Evolutionary conservation across 2,888 invertebrate species (phyloP).

Genomic region (Hymenopus coronatus): DNA sequence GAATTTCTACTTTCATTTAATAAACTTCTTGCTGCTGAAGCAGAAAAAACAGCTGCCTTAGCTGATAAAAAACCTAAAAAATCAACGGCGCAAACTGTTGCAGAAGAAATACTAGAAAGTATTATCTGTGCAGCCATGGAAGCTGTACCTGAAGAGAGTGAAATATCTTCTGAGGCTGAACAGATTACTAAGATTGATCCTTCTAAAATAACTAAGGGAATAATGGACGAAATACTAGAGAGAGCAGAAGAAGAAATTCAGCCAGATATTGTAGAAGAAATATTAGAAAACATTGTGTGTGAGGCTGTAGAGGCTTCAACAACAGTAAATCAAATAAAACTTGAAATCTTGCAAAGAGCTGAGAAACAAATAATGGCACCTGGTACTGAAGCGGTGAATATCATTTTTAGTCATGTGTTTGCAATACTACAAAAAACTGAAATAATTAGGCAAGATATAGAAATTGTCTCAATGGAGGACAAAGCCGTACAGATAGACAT

Average conservation of each 20-base stretch:
- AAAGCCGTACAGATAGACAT: background rate
- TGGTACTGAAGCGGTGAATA: background rate
- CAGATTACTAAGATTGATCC: background rate
- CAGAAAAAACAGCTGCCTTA: background rate
- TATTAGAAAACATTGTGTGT: background rate
- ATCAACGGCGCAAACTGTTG: background rate
- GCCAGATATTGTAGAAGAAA: background rate
- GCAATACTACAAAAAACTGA: background rate
- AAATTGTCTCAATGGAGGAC: background rate
- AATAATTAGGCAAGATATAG: background rate
- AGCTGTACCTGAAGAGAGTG: background rate
- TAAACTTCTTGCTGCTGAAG: slow-evolving; percentile 35
- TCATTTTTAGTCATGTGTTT: background rate
- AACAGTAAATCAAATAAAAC: background rate
- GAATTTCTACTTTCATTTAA: slow-evolving; percentile 48
- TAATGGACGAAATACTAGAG: background rate
- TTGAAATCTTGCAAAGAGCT: background rate
- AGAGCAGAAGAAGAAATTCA: background rate
- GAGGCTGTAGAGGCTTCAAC: background rate
- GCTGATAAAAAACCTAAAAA: background rate
- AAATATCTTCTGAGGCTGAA: background rate
- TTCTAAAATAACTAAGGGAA: background rate
- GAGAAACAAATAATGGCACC: background rate
- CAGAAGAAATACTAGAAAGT: background rate
- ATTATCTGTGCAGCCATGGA: background rate